phyloP scores from a whole-genome alignment of 2,113 vertebrate genomes.

The Corvus cornix region DNA sequence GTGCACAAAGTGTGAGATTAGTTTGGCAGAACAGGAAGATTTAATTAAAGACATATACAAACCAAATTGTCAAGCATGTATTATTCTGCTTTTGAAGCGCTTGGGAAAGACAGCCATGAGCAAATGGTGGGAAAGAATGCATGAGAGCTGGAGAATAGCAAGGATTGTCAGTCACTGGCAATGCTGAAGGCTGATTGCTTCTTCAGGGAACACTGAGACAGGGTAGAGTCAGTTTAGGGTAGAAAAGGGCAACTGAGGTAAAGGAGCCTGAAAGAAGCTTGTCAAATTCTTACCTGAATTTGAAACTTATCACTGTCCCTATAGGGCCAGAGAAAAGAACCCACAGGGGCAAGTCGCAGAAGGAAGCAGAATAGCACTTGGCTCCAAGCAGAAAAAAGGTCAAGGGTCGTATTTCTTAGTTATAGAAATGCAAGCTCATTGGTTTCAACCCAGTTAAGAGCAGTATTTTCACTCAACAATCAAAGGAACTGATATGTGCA shows the following conservation, averaged over 20 bases:
- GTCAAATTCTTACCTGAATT: neutral
- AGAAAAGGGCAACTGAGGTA: neutral
- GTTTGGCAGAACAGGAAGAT: constrained; percentile 4
- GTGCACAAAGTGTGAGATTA: constrained; percentile 25
- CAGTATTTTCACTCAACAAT: neutral
- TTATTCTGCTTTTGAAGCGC: neutral
- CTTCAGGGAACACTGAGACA: neutral
- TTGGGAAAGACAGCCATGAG: neutral
- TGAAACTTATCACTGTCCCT: neutral
- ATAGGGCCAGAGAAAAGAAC: neutral
- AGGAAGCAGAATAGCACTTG: neutral
- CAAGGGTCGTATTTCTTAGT: neutral
- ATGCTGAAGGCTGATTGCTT: neutral
- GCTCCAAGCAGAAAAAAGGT: neutral
- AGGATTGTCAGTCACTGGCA: neutral
- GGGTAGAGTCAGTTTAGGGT: neutral
- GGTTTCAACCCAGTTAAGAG: neutral
- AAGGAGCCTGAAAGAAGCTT: neutral
- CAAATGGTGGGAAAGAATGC: neutral
- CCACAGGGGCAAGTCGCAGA: neutral
- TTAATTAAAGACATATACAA: constrained; percentile 35
- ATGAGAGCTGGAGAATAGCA: neutral
- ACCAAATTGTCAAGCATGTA: neutral
- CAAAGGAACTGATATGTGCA: neutral
- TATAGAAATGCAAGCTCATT: neutral